These are phyloP conservation scores for Madoqua kirkii DNA, from an alignment of 2,113 vertebrate genomes.

Conservation along the genomic window DNA sequence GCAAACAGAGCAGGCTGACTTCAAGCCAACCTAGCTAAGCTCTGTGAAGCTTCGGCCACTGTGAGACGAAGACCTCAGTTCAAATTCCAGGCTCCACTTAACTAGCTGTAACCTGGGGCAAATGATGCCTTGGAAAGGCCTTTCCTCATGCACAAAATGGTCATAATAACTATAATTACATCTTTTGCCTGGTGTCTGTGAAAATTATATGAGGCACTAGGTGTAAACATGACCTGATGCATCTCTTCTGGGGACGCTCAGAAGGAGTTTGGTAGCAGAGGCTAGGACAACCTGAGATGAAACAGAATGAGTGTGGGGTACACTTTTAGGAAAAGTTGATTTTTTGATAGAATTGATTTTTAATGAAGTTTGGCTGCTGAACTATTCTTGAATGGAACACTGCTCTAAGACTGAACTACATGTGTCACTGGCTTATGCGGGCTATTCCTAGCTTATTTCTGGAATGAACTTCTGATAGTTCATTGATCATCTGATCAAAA, in stretches of 20 bases:
- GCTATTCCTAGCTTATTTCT: not conserved
- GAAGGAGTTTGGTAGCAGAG: not conserved
- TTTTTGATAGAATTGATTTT: not conserved
- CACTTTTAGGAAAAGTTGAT: not conserved
- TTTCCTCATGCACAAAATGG: not conserved
- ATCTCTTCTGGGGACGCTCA: not conserved
- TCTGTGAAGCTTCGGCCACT: not conserved
- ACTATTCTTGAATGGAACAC: not conserved
- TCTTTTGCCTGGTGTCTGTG: not conserved
- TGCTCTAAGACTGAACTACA: not conserved
- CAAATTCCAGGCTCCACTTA: not conserved
- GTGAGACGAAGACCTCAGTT: not conserved
- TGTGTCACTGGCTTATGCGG: not conserved
- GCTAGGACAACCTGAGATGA: not conserved
- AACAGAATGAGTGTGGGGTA: not conserved
- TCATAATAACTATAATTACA: not conserved
- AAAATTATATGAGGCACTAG: not conserved
- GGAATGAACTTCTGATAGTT: not conserved
- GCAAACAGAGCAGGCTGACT: not conserved
- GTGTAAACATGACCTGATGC: not conserved
- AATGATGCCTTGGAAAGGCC: not conserved
- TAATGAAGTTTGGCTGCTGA: not conserved
- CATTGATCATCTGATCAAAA: not conserved
- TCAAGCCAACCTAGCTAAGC: not conserved
- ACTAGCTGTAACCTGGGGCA: not conserved